Conservation (phyloP, 2,888 invertebrate genomes). For the Amaurobius ferox region DNA sequence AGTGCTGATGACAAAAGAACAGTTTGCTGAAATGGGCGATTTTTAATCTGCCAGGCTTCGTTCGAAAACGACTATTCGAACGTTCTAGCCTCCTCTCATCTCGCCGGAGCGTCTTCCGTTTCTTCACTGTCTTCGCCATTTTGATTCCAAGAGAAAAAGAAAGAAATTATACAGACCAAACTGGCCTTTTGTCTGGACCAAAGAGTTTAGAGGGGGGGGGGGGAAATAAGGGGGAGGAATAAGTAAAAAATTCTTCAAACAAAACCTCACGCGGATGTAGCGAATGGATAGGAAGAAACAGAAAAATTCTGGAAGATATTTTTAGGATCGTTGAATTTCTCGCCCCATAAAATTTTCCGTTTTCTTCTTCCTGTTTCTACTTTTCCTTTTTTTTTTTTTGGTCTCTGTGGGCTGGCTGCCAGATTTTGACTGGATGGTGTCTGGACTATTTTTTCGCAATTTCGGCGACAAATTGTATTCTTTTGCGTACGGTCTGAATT, state of each 20-base stretch:
- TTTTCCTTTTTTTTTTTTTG: constrained; percentile 18
- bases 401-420: constrained; percentile 36
- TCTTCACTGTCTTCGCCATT: constrained; percentile 57
- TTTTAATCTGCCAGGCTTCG: constrained; percentile 56
- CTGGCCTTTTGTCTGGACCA: constrained; percentile 67
- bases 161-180: constrained; percentile 67
- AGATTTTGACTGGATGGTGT: constrained; percentile 38
- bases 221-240: background rate
- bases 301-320: constrained; percentile 52
- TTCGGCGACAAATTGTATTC: constrained; percentile 68
- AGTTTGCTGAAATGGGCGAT: constrained; percentile 54
- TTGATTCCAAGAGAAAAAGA: constrained; percentile 45
- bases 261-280: constrained; percentile 58
- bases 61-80: constrained; percentile 56
- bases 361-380: constrained; percentile 17
- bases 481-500: constrained; percentile 43
- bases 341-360: constrained; percentile 63
- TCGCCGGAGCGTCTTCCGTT: constrained; percentile 6
- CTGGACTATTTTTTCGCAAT: constrained; percentile 67
- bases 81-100: constrained; percentile 9
- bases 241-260: constrained; percentile 41
- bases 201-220: constrained; percentile 17
- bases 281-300: constrained; percentile 34
- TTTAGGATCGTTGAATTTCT: constrained; percentile 69
- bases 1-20: constrained; percentile 27